Conservation (phyloP, 2,113 vertebrate genomes). For the Oreochromis niloticus region DNA sequence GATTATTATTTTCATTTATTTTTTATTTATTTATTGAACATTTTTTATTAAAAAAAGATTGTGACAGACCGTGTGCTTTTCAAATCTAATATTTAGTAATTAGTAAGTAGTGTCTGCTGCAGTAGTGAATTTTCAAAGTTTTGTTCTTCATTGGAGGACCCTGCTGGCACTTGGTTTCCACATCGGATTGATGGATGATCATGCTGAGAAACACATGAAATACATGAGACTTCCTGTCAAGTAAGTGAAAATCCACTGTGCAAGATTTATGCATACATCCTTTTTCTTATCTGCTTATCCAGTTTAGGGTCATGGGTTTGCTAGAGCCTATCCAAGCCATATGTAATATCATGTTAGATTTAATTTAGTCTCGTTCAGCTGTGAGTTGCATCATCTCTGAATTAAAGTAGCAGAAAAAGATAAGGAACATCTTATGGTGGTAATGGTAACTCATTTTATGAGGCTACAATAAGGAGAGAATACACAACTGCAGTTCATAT, state of each 20-base stretch:
- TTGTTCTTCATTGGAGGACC: constrained; percentile 70
- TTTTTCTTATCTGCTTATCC: background rate
- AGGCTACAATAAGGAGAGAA: background rate
- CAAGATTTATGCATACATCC: background rate
- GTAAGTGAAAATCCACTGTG: constrained; percentile 49
- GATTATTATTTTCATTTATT: background rate
- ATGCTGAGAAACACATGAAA: constrained; percentile 81
- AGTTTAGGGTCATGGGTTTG: background rate
- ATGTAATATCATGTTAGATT: background rate
- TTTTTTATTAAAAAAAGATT: background rate
- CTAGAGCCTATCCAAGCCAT: background rate
- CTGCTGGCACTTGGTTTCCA: constrained; percentile 86
- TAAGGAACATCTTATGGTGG: background rate
- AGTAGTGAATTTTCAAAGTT: background rate
- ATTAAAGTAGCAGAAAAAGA: background rate
- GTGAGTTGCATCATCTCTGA: background rate
- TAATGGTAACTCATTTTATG: background rate
- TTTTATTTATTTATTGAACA: background rate
- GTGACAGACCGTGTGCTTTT: background rate
- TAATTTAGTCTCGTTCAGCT: background rate
- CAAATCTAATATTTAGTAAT: background rate
- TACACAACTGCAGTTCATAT: background rate
- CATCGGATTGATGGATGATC: constrained; percentile 82
- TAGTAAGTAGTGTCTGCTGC: background rate
- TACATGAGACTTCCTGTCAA: constrained; percentile 81